These are phyloP conservation scores for Saturnia pavonia DNA, from an alignment of 2,888 invertebrate genomes.

Conservation along the genomic window DNA sequence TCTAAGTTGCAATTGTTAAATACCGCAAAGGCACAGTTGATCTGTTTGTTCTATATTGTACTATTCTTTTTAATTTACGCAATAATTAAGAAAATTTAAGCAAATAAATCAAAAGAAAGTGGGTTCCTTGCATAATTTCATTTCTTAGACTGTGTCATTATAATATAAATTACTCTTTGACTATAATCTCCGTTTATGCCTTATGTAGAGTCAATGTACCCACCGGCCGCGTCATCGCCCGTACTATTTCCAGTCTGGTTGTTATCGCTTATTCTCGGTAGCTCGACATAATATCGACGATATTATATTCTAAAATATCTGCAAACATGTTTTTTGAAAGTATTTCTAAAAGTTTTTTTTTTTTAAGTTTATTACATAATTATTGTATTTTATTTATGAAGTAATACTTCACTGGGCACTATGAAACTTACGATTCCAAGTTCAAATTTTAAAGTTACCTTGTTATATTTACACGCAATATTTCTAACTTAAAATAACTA, in stretches of 20 bases:
- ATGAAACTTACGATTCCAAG: no score
- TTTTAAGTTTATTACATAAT: background rate
- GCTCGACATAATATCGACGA: background rate
- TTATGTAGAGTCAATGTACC: background rate
- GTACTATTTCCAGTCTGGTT: constrained; percentile 9
- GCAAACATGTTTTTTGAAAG: background rate
- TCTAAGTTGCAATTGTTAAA: no score
- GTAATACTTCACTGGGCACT: no score
- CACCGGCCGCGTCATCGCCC: background rate
- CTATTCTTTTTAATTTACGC: background rate
- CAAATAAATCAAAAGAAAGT: background rate
- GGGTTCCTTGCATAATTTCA: background rate
- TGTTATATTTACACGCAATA: no score
- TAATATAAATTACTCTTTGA: background rate
- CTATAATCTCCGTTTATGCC: background rate
- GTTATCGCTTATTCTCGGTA: background rate
- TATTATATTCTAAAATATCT: background rate
- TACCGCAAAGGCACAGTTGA: no score
- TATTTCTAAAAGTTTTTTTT: background rate
- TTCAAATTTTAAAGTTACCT: no score
- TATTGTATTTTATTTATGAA: no score
- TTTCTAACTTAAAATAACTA: no score
- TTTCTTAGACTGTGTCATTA: background rate
- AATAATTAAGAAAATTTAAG: background rate
- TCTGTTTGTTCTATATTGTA: no score